Base-by-base conservation (phyloP, 2,888 invertebrate species). In the Drosophila merina region DNA sequence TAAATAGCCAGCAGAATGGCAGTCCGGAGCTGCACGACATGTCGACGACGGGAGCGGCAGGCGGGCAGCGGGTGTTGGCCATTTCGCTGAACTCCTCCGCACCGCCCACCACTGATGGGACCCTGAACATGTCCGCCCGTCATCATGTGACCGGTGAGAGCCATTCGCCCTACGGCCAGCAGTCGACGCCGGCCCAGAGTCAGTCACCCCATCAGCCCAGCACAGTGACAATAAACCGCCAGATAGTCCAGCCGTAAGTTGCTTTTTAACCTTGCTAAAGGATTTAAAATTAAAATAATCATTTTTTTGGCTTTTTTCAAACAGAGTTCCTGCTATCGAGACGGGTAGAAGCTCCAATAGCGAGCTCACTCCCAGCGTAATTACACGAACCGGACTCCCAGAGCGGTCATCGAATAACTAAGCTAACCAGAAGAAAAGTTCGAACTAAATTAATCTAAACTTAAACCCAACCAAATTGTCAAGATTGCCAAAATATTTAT, bases 311-410 rank as follows among this genome's bases (percentile, higher is more conserved):
- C 0, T 14, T 28, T 26, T 10, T 10, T 6, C 12, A 66, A 72
- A 8, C 59, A 94, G 94, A 80, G 93, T 94, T 54, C 93, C 94
- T 78, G 93, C 94, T 71, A 89, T 94, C 86, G 94, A 94, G 86
- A 88, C 80, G 38, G 77, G 88, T 36, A 88, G 91, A 28, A 77
- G 85, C 26, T 69, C 82, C 51, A 91, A 88, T 63, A 89, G 87
- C 28, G 92, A 92, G 69, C 86, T 92, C 12, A 86, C 90, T 57
- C 92, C 90, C 10, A 92, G 92, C 64, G 93, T 94, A 51, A 94
- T 94, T 76, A 94, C 93, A 6, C 93, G 93, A 49, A 93, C 93
- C 31, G 92, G 92, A 6, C 75, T 91, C 42, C 90, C 92, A 40
- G 92, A 92, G 62, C 86, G 91, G 57, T 80, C 91, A 71, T 89